A percentile compares a stretch with the other conserved stretches of the same genome.
Conservation (phyloP, 2,888 invertebrate genomes). For the Philopedon plagiatum region DNA sequence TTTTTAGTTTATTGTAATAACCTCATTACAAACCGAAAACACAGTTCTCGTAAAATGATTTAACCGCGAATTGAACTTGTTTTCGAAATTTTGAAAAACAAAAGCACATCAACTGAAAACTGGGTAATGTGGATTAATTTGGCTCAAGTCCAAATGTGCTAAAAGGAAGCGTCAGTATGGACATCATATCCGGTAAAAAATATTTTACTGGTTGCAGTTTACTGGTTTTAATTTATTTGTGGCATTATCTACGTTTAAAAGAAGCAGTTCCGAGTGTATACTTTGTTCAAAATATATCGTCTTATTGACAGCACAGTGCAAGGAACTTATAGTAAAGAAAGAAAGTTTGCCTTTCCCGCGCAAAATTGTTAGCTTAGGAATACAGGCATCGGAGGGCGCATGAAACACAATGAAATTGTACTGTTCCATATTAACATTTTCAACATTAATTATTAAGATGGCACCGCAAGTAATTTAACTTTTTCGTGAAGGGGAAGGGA, state of each 20-base stretch:
- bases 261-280: no score
- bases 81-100: conserved; percentile 7
- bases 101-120: neutral
- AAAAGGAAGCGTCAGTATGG: conserved; percentile 12
- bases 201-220: neutral
- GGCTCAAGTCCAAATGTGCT: conserved; percentile 24
- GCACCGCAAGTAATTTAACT: no score
- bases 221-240: neutral
- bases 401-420: no score
- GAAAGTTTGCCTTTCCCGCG: no score
- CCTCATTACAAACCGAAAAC: neutral
- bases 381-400: no score
- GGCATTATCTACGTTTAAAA: neutral
- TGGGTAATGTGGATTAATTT: conserved; percentile 16
- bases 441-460: no score
- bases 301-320: no score
- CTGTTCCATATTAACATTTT: no score
- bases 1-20: neutral
- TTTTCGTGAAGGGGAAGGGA: no score
- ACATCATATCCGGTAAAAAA: conserved; percentile 17
- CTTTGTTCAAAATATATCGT: no score
- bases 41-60: neutral
- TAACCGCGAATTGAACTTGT: neutral
- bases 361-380: no score
- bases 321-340: no score